These are phyloP conservation scores for Microctonus brassicae DNA, from an alignment of 2,888 invertebrate genomes.

Conservation along the genomic window DNA sequence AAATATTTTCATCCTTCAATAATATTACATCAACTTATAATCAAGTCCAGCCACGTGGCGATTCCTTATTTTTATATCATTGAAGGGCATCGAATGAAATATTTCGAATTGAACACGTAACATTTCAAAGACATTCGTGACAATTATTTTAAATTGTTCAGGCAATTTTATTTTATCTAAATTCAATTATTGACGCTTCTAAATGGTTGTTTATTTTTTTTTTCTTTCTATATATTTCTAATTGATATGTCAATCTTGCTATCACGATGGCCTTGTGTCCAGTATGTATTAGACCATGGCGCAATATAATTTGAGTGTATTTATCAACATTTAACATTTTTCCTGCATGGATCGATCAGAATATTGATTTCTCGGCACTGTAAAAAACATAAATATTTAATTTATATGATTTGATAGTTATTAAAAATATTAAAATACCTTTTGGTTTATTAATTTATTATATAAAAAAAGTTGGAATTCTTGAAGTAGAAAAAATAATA, in stretches of 20 bases:
- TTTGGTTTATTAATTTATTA: no score
- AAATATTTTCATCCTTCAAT: neutral
- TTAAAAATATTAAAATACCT: no score
- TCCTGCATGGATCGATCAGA: neutral
- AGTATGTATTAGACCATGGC: conserved; percentile 6
- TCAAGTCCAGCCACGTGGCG: neutral
- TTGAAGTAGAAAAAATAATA: no score
- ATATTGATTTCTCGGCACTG: neutral
- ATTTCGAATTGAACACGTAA: neutral
- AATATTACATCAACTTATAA: neutral
- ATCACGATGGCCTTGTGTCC: neutral
- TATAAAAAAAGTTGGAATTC: no score
- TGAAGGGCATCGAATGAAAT: conserved; percentile 1
- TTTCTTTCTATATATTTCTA: neutral
- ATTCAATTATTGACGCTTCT: neutral
- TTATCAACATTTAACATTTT: neutral
- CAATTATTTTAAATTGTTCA: neutral
- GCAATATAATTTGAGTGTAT: conserved; percentile 5
- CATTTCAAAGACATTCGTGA: conserved; percentile 14
- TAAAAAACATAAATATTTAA: neutral
- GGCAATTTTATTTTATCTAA: neutral
- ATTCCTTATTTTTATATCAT: neutral
- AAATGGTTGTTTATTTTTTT: neutral
- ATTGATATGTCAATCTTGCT: neutral
- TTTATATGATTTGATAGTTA: neutral